These are phyloP conservation scores for Sinocyclocheilus anshuiensis DNA, from an alignment of 2,113 vertebrate species.

Conservation along the genomic window DNA sequence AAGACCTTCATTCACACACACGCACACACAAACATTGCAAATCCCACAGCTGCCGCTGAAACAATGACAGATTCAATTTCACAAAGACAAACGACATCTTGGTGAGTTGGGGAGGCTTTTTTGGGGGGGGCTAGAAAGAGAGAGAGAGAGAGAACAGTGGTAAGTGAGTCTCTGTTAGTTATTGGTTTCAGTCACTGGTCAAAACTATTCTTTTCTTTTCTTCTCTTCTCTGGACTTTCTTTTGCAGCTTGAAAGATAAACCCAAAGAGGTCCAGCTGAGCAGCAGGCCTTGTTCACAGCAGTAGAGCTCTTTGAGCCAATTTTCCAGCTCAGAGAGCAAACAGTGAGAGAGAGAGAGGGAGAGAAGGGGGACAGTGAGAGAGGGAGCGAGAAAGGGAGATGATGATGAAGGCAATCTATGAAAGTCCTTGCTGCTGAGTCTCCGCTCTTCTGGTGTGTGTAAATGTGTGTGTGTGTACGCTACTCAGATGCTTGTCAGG, in stretches of 20 bases:
- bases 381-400: conserved; percentile 42
- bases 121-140: conserved; percentile 40
- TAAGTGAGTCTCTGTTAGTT: conserved; percentile 78
- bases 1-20: conserved; percentile 49
- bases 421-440: conserved; percentile 50
- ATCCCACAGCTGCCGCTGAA: conserved; percentile 58
- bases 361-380: conserved; percentile 64
- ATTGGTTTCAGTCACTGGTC: conserved; percentile 84
- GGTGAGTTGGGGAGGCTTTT: conserved; percentile 11
- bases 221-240: conserved; percentile 69
- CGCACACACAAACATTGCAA: conserved; percentile 40
- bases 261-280: conserved; percentile 77
- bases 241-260: conserved; percentile 78
- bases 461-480: conserved; percentile 25
- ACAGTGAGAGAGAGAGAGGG: conserved; percentile 74
- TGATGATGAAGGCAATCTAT: conserved; percentile 58
- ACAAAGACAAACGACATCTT: conserved; percentile 56
- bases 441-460: conserved; percentile 38
- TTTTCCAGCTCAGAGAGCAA: conserved; percentile 82
- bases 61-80: conserved; percentile 64
- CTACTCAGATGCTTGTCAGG: conserved; percentile 53
- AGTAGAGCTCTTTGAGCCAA: conserved; percentile 81
- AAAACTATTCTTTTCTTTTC: conserved; percentile 79
- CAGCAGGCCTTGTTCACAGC: conserved; percentile 81
- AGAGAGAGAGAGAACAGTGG: conserved; percentile 64